These are phyloP conservation scores for Fregetta grallaria DNA, from an alignment of 2,113 vertebrate species.

Conservation along the genomic window DNA sequence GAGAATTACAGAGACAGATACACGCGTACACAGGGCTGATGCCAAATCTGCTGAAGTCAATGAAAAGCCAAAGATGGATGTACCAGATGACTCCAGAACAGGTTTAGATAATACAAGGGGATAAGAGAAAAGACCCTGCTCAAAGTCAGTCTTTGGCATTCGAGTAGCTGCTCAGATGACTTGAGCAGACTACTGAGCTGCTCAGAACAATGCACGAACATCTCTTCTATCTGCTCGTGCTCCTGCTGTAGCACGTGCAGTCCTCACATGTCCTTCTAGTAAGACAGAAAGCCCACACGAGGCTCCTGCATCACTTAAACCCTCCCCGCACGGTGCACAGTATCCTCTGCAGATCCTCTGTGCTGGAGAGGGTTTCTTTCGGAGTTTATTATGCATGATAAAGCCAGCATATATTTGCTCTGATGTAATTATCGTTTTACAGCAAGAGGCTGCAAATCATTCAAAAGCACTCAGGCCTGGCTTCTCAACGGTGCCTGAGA, in stretches of 20 bases:
- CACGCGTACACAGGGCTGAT: neutral
- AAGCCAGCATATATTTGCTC: neutral
- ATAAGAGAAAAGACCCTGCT: neutral
- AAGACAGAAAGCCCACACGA: neutral
- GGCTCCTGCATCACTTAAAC: neutral
- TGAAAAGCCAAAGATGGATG: neutral
- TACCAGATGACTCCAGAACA: neutral
- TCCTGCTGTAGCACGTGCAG: neutral
- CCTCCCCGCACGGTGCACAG: neutral
- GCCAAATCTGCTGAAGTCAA: neutral
- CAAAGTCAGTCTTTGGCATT: neutral
- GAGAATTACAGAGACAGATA: neutral
- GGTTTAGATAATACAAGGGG: neutral
- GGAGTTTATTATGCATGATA: neutral
- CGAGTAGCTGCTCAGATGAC: neutral
- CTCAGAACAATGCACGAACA: neutral
- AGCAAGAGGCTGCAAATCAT: conserved; percentile 8
- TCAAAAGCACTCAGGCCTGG: neutral
- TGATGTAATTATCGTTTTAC: neutral
- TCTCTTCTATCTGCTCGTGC: rapidly evolving
- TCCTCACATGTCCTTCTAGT: neutral
- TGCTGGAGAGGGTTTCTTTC: neutral
- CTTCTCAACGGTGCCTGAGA: neutral
- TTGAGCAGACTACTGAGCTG: neutral
- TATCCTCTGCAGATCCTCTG: neutral